Conservation (phyloP, 2,113 vertebrate genomes). For the Peromyscus californicus region DNA sequence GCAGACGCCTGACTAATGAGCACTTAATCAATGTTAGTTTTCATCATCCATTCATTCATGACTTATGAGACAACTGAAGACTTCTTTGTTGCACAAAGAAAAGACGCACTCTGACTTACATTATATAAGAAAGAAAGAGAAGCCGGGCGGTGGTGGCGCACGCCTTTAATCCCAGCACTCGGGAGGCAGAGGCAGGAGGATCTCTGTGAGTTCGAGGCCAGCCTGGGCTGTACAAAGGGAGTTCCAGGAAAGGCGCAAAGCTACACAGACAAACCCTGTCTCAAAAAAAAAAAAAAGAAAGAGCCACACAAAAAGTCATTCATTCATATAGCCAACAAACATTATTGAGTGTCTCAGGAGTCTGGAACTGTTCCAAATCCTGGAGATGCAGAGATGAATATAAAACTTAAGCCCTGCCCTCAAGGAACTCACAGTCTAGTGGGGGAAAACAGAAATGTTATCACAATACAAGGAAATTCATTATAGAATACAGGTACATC, state of each 20-base stretch:
- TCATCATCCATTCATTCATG: slow-evolving; percentile 33
- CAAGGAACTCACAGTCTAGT: slow-evolving; percentile 70
- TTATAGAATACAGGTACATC: neutral
- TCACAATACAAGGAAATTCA: neutral
- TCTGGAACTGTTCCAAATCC: slow-evolving; percentile 48
- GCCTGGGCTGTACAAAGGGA: too few species aligned
- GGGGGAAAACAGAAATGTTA: neutral
- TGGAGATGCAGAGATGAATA: slow-evolving; percentile 39
- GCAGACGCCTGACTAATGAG: neutral
- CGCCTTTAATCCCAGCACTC: too few species aligned
- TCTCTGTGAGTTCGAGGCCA: too few species aligned
- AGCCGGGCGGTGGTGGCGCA: too few species aligned
- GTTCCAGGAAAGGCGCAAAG: too few species aligned
- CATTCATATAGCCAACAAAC: slow-evolving; percentile 69
- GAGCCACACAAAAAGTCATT: slow-evolving; percentile 60
- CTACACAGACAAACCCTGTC: too few species aligned
- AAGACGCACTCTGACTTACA: slow-evolving; percentile 60
- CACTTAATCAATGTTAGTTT: slow-evolving; percentile 38
- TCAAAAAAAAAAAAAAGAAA: too few species aligned
- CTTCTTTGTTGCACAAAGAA: slow-evolving; percentile 54
- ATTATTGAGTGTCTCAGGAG: slow-evolving; percentile 61
- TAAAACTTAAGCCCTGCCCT: slow-evolving; percentile 58
- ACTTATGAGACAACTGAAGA: slow-evolving; percentile 57
- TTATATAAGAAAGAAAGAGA: slow-evolving; percentile 60
- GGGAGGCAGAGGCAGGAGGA: too few species aligned